Evolutionary conservation across 2,888 invertebrate genomes (phyloP), one percentile per base, ranked within the genome.

Genomic region (Epinotia nisella): DNA sequence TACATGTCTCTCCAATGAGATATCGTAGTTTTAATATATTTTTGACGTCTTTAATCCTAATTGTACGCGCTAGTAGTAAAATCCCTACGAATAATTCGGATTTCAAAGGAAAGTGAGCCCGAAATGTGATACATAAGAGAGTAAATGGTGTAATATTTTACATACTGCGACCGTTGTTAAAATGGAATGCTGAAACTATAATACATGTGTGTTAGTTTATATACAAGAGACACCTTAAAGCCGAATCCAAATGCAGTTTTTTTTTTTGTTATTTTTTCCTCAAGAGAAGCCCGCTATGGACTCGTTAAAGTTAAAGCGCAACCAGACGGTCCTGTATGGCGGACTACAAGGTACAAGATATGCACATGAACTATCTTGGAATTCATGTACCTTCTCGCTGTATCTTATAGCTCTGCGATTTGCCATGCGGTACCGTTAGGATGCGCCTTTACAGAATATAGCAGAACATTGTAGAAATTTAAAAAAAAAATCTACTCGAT

Each of bases 101-200:
- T 13, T 59, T 35, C 29, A 15, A 3, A 5, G 15, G 10, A 60
- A 61, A 15, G 19, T 3, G 41, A 2, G 10, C 45, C 35, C 15
- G 17, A 56, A 56, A 58, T 7, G 10, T 55, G 55, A 19, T 17
- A 21, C 2, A 0, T 39, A 29, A 15, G 11, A 58, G 11, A 35
- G 7, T 39, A 17, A 58, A 53, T 58, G 35, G 51, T n/a, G 58
- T 66, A 56, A 71, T 45, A 76, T 76, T 79, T 76, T 74, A 84
- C 79, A 85, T 81, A 88, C 86, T 88, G 86, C 87, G 89, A 87
- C 88, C 86, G 59, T 45, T 71, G 71, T 71, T 71, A 71, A 10
- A 67, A 71, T 68, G 67, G 19, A 66, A 71, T 61, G 60, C 75
- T 77, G 76, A 65, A 77, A 77, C 67, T 75, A 73, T 70, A 73